These are phyloP conservation scores for Chloroclystis v-ata DNA, from an alignment of 2,888 invertebrate species.

Conservation along the genomic window DNA sequence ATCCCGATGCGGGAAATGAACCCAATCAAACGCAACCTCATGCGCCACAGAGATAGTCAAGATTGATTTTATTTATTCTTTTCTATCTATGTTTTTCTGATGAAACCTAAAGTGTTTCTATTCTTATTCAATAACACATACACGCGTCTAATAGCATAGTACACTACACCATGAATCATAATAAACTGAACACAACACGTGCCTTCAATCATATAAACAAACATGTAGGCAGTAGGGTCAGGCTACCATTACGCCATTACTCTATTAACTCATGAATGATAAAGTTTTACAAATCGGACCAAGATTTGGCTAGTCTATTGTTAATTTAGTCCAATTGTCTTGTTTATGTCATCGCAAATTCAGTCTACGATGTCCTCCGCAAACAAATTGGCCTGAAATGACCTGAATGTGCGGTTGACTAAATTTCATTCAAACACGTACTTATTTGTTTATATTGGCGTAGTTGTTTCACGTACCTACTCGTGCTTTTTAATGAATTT, in stretches of 20 bases:
- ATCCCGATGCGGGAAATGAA: too few species aligned
- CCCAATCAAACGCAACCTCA: too few species aligned
- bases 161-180: not conserved
- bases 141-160: not conserved
- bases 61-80: too few species aligned
- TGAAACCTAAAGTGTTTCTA: too few species aligned
- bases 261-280: constrained; percentile 13
- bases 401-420: constrained; percentile 14
- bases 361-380: constrained; percentile 15
- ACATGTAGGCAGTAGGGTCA: not conserved
- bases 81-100: too few species aligned
- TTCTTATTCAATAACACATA: too few species aligned
- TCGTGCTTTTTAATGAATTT: too few species aligned
- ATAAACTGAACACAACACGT: not conserved
- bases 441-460: not conserved
- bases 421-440: constrained; percentile 11
- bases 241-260: not conserved
- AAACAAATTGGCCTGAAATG: constrained; percentile 19
- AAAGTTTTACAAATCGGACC: constrained; percentile 29
- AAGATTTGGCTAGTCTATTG: constrained; percentile 22
- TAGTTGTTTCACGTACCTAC: too few species aligned
- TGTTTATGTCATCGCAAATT: constrained; percentile 29
- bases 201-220: constrained; percentile 1
- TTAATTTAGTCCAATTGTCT: constrained; percentile 27
- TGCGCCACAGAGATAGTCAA: too few species aligned